Evolutionary conservation across 2,888 invertebrate genomes (phyloP), one percentile per base, ranked within the genome.

Genomic region (Pseudococcus viburni): DNA sequence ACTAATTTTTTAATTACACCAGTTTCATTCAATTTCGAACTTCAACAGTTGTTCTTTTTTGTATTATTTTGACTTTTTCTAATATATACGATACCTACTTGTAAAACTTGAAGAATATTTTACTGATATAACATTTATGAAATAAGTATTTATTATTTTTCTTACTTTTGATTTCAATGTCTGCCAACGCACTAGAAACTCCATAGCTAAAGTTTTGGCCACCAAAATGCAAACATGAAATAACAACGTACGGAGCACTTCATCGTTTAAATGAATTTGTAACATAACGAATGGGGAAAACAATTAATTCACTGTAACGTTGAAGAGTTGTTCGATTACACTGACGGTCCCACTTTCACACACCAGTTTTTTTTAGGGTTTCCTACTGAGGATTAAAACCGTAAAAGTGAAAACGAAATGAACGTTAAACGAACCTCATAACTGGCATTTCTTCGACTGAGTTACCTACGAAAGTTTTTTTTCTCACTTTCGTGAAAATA

Each of bases 141-240:
- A 8, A 42, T 42, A 42, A 42, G 11, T 51, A 51, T 51, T 12
- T 51, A 8, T 9, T 42, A 12, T 15, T 12, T 51, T 51, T 83
- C 80, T 83, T 83, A 83, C 80, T 19, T 12, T 83, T 3, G 46
- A 83, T 42, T 83, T 83, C 19, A 83, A 46, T 22, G 6, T 42
- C 12, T 83, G 42, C 46, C 80, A 83, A 19, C 46, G 46, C 80
- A 9, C 46, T 9, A 83, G 46, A 46, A 83, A 19, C 12, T 83
- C 80, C 80, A 83, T 83, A 8, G 46, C 42, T n/a, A 83, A 46
- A 42, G 46, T 46, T 19, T 83, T 83, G 8, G 80, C 80, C 19
- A 83, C 46, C 46, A 83, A 83, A 83, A 83, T 19, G 12, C 80
- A 11, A 9, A 42, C n/a, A 15, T 83, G 80, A 11, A 19, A 46